These are phyloP conservation scores for Hesperophylax magnus DNA, from an alignment of 1,140 invertebrate species.

Conservation along the genomic window DNA sequence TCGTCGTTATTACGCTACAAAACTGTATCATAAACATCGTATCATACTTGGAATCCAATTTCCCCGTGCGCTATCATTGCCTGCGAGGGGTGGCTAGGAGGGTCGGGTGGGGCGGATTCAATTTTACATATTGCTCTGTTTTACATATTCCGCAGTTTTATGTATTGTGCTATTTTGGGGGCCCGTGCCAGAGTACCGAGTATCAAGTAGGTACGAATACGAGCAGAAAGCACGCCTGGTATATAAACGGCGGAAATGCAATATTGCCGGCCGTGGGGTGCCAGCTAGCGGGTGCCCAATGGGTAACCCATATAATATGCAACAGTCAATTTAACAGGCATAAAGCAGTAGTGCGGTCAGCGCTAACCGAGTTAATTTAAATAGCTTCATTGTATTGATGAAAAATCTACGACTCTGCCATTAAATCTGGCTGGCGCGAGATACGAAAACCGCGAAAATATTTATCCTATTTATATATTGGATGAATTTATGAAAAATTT, in stretches of 20 bases:
- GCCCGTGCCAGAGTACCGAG: neutral
- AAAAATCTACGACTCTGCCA: neutral
- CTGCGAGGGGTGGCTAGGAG: conserved; percentile 14
- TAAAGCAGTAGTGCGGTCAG: conserved; percentile 29
- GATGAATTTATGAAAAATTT: too few species aligned
- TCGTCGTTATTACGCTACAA: conserved; percentile 40
- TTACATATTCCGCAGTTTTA: conserved; percentile 40
- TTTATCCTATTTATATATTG: too few species aligned
- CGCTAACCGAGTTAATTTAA: conserved; percentile 31
- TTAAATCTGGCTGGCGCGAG: neutral
- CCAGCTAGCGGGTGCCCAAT: neutral
- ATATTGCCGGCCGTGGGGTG: conserved; percentile 21
- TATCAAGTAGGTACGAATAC: neutral
- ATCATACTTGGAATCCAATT: conserved; percentile 55
- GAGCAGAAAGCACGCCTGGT: neutral
- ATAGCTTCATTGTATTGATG: conserved; percentile 15
- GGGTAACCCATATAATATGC: conserved; percentile 20
- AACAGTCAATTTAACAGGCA: conserved; percentile 39
- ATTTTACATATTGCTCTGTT: conserved; percentile 47
- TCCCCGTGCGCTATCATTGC: conserved; percentile 48
- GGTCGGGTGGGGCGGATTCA: conserved; percentile 30
- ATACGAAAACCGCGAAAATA: too few species aligned
- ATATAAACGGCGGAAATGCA: conserved; percentile 28
- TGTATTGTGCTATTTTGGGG: conserved; percentile 38
- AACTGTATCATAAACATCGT: conserved; percentile 53